Evolutionary conservation across 1,140 invertebrate genomes (phyloP).

Genomic region (Chymomyza costata): DNA sequence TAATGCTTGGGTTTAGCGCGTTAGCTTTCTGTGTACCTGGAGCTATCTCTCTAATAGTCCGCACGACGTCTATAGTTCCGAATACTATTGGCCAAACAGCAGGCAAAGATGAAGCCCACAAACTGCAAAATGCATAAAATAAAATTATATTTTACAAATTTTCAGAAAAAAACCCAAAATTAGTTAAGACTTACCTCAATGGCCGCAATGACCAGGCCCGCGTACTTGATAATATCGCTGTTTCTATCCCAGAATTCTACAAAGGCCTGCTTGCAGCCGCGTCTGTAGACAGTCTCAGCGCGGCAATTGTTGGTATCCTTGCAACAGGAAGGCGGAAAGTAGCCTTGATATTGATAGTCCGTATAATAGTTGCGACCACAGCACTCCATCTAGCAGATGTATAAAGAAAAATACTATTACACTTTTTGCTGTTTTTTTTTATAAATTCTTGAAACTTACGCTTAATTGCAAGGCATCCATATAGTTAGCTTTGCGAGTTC

Average conservation of each 20-base stretch:
- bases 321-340: constrained; percentile 76
- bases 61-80: constrained; percentile 83
- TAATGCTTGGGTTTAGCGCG: constrained; percentile 28
- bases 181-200: constrained; percentile 78
- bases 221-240: constrained; percentile 79
- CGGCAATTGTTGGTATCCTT: constrained; percentile 74
- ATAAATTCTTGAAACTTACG: constrained; percentile 37
- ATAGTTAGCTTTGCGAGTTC: constrained; percentile 68
- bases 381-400: constrained; percentile 77
- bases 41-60: constrained; percentile 76
- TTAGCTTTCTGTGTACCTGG: too few species aligned
- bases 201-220: constrained; percentile 81
- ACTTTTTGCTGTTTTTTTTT: neutral
- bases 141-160: constrained; percentile 5
- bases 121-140: constrained; percentile 81
- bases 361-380: constrained; percentile 78
- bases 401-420: constrained; percentile 25
- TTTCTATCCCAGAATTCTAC: constrained; percentile 75
- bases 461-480: constrained; percentile 76
- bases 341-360: constrained; percentile 75
- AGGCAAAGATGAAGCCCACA: constrained; percentile 91
- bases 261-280: constrained; percentile 76
- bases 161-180: neutral
- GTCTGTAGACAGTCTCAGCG: constrained; percentile 67
- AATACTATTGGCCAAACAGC: constrained; percentile 92